Percentiles rank a stretch among this genome's conserved stretches.
phyloP scores from a whole-genome alignment of 2,113 vertebrate genomes.

The Motacilla tschutschensis region DNA sequence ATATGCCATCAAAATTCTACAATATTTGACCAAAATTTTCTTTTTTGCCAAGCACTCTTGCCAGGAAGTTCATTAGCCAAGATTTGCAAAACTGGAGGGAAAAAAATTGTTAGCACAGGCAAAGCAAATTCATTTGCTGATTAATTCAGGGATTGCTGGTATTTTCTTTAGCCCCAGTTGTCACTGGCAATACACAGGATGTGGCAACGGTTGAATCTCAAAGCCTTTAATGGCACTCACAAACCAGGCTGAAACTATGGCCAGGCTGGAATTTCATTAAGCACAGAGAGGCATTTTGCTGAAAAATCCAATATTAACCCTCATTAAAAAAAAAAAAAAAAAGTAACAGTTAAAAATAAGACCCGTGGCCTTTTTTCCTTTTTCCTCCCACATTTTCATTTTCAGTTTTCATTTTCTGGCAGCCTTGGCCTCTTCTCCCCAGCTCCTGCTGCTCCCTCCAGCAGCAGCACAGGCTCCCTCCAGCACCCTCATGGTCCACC shows the following conservation, averaged over 20 bases:
- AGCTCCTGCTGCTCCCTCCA: accelerated
- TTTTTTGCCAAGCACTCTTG: not conserved
- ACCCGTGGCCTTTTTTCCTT: not conserved
- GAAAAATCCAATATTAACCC: not conserved
- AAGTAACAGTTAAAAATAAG: not conserved
- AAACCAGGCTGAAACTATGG: not conserved
- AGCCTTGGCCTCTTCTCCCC: not conserved
- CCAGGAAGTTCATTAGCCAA: slow-evolving; percentile 16
- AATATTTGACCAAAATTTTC: slow-evolving; percentile 15
- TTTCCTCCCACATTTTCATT: not conserved
- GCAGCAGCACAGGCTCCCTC: accelerated
- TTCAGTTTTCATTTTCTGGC: not conserved
- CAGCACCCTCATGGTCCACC: accelerated
- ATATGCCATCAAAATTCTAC: not conserved
- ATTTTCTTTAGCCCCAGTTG: not conserved
- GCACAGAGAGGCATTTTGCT: not conserved
- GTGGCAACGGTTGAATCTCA: not conserved
- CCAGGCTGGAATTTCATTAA: not conserved
- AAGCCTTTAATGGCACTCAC: not conserved
- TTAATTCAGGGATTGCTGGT: not conserved
- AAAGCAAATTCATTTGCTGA: slow-evolving; percentile 13
- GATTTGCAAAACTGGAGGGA: not conserved
- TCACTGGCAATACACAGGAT: not conserved
- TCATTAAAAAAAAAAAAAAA: not conserved
- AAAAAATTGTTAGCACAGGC: slow-evolving; percentile 13